Conservation (phyloP, 2,113 vertebrate genomes). For the Chloroceryle aenea region DNA sequence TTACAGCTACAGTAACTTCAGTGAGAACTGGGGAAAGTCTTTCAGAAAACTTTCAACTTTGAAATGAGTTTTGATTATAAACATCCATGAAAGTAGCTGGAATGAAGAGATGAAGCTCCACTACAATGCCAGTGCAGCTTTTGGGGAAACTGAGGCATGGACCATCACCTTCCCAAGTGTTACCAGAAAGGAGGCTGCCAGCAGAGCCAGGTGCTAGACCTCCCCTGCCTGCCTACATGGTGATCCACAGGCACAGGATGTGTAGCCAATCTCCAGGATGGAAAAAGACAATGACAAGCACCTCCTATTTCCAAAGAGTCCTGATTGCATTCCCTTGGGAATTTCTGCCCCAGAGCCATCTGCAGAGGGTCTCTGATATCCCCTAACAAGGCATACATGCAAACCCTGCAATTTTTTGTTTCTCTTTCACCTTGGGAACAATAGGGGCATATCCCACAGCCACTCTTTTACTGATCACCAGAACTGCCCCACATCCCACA, state of each 20-base stretch:
- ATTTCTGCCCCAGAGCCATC: neutral
- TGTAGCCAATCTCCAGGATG: neutral
- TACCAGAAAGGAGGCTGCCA: neutral
- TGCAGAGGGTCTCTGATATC: neutral
- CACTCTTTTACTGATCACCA: neutral
- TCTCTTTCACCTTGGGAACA: neutral
- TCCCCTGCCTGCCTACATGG: neutral
- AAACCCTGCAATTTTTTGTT: neutral
- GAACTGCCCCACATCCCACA: neutral
- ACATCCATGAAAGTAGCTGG: neutral
- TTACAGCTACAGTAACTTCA: neutral
- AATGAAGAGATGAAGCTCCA: neutral
- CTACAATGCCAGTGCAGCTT: neutral
- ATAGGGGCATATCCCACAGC: neutral
- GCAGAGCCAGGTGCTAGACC: neutral
- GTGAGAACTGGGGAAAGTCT: accelerated
- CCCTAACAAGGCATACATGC: neutral
- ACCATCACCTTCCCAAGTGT: neutral
- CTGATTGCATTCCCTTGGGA: neutral
- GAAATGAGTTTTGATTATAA: neutral
- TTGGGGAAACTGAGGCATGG: neutral
- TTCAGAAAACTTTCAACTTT: neutral
- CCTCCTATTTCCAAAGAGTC: neutral
- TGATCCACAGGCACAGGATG: accelerated
- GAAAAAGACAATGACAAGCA: neutral